Evolutionary conservation across 1,140 invertebrate species (phyloP).

Genomic region (Odontomachus brunneus): DNA sequence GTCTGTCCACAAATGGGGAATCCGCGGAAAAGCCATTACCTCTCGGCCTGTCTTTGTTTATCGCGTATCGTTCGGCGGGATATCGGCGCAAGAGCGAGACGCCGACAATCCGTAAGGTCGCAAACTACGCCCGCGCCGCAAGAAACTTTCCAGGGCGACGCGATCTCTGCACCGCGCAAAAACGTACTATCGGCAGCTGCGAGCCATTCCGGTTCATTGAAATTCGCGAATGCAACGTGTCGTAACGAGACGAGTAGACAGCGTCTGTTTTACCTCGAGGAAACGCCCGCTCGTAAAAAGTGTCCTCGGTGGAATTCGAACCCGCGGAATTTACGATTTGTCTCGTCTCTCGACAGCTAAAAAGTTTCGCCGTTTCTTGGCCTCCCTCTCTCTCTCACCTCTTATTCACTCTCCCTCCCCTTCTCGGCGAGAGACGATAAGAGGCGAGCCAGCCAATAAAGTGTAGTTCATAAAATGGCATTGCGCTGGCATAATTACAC

Average conservation of each 20-base stretch:
- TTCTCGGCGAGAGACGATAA: neutral
- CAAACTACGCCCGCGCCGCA: constrained; percentile 44
- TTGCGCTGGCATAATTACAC: constrained; percentile 37
- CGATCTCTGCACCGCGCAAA: constrained; percentile 32
- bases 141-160: constrained; percentile 50
- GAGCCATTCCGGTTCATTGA: constrained; percentile 63
- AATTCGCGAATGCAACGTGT: constrained; percentile 52
- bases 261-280: constrained; percentile 47
- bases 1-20: neutral
- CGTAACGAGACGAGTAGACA: constrained; percentile 58
- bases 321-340: constrained; percentile 1
- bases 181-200: constrained; percentile 64
- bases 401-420: neutral
- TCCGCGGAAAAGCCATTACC: neutral
- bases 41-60: neutral
- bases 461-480: constrained; percentile 2
- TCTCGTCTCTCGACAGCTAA: neutral
- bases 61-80: neutral
- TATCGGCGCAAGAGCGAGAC: neutral
- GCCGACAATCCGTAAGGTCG: constrained; percentile 47
- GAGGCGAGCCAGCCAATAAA: constrained; percentile 23
- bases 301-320: neutral
- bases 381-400: neutral
- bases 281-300: constrained; percentile 31
- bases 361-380: neutral